Evolutionary conservation across 2,888 invertebrate species (phyloP).

Genomic region (Argyresthia albistria): DNA sequence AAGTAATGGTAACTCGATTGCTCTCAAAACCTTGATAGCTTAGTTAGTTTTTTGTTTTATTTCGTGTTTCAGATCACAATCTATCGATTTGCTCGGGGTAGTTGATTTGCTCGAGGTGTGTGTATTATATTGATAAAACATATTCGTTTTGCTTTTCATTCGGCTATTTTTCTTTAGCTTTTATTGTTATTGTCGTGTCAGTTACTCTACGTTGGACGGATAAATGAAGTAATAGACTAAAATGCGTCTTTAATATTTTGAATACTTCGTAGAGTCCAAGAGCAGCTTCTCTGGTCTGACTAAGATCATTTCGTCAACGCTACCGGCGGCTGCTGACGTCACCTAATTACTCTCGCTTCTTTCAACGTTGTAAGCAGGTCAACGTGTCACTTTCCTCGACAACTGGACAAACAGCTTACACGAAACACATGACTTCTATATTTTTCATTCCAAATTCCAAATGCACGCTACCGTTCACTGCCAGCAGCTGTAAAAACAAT

Average conservation of each 20-base stretch:
- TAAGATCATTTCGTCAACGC: constrained; percentile 11
- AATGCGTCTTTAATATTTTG: too few species aligned
- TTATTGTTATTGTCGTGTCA: too few species aligned
- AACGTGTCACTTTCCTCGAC: constrained; percentile 59
- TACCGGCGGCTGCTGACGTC: constrained; percentile 18
- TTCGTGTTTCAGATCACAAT: too few species aligned
- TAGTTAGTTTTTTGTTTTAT: neutral
- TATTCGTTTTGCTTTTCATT: too few species aligned
- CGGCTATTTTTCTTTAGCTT: too few species aligned
- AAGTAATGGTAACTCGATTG: neutral
- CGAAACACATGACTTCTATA: neutral
- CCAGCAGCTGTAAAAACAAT: neutral
- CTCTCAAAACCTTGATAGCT: neutral
- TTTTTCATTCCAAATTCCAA: constrained; percentile 4
- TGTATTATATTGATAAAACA: too few species aligned
- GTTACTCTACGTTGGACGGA: too few species aligned
- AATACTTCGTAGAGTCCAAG: too few species aligned
- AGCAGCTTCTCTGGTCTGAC: neutral
- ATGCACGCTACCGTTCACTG: neutral
- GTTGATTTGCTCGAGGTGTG: too few species aligned
- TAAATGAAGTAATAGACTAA: too few species aligned
- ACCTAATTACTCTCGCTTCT: constrained; percentile 46
- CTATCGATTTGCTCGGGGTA: too few species aligned
- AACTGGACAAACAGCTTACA: constrained; percentile 8
- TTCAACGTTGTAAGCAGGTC: constrained; percentile 40